These are phyloP conservation scores for Aspidoscelis tigris DNA, from an alignment of 2,113 vertebrate genomes.

Conservation along the genomic window DNA sequence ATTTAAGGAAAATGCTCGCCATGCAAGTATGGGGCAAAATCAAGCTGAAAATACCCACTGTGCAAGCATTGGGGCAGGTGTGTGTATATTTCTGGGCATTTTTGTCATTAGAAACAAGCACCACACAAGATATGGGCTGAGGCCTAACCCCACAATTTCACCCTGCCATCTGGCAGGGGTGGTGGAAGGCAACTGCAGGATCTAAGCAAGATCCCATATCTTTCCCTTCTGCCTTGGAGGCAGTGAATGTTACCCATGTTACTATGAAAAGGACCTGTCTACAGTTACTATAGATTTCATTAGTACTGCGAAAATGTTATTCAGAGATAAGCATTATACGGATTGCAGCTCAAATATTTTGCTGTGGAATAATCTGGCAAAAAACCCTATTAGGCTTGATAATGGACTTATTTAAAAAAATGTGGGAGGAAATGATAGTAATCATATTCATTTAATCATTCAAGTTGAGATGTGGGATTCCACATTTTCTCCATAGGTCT, in stretches of 20 bases:
- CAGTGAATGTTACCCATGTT: constrained; percentile 40
- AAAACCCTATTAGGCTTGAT: constrained; percentile 4
- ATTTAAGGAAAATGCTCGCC: too few relatives aligned
- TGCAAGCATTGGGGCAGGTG: too few relatives aligned
- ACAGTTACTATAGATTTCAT: neutral
- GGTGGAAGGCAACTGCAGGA: too few relatives aligned
- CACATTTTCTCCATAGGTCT: neutral
- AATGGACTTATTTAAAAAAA: neutral
- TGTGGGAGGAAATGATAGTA: neutral
- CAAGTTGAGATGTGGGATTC: neutral
- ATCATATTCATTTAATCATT: neutral
- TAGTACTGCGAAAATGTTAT: neutral
- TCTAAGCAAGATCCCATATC: too few relatives aligned
- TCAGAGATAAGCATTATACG: neutral
- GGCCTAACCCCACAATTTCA: too few relatives aligned
- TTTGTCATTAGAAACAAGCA: too few relatives aligned
- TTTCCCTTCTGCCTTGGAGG: too few relatives aligned
- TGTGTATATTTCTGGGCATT: too few relatives aligned
- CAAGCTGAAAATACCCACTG: too few relatives aligned
- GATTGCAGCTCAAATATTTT: constrained; percentile 32
- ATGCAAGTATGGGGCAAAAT: too few relatives aligned
- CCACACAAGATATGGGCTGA: too few relatives aligned
- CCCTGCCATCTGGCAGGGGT: too few relatives aligned
- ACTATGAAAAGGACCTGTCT: neutral
- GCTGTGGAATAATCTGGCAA: neutral